phyloP scores from a whole-genome alignment of 2,888 invertebrate genomes.

The Coenonympha glycerion region DNA sequence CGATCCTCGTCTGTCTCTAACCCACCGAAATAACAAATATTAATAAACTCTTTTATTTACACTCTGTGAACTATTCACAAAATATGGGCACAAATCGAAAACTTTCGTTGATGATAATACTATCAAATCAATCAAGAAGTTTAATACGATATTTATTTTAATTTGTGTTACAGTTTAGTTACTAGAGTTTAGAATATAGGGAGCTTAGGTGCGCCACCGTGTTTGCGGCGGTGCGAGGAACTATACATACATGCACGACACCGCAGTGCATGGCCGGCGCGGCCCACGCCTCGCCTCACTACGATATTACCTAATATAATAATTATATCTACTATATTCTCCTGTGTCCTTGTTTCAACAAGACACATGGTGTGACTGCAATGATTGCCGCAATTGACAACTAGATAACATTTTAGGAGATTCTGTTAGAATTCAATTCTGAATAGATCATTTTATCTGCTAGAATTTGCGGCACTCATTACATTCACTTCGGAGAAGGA shows the following conservation, averaged over 20 bases:
- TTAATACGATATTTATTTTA: slow-evolving; percentile 45
- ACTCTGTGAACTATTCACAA: slow-evolving; percentile 60
- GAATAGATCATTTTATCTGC: slow-evolving; percentile 11
- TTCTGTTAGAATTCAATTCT: slow-evolving; percentile 3
- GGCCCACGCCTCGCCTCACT: slow-evolving; percentile 59
- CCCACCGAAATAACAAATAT: slow-evolving; percentile 67
- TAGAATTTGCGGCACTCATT: slow-evolving; percentile 40
- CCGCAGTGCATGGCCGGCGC: slow-evolving; percentile 68
- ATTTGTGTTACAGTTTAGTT: slow-evolving; percentile 69
- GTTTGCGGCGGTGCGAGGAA: slow-evolving; percentile 72
- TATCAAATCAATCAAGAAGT: slow-evolving; percentile 57
- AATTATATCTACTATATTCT: slow-evolving; percentile 64
- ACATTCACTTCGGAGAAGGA: slow-evolving; percentile 63
- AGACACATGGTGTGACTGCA: slow-evolving; percentile 46
- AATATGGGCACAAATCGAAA: slow-evolving; percentile 57
- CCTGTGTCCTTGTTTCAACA: slow-evolving; percentile 65
- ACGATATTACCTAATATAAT: slow-evolving; percentile 55
- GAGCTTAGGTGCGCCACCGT: slow-evolving; percentile 70
- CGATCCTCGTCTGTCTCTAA: too few relatives aligned
- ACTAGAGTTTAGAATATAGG: slow-evolving; percentile 74
- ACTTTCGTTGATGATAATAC: slow-evolving; percentile 51
- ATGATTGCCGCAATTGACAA: slow-evolving; percentile 44
- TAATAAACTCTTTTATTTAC: slow-evolving; percentile 63
- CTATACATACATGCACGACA: slow-evolving; percentile 74
- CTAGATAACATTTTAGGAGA: slow-evolving; percentile 14